Evolutionary conservation across 2,797 vertebrate genomes (phyloP).

Genomic region (Podarcis siculus): DNA sequence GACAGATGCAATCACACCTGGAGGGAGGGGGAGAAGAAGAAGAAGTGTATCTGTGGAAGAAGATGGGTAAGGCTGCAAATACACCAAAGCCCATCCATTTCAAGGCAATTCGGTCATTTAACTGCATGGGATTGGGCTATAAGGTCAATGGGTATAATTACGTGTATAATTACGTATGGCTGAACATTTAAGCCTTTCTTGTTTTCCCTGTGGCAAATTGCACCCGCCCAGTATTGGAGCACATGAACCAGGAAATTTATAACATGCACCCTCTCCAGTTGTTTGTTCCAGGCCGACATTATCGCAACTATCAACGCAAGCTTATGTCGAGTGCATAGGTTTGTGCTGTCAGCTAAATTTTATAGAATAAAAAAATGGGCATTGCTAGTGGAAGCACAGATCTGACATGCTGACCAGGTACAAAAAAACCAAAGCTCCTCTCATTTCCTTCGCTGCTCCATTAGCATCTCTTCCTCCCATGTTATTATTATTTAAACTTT

Average conservation of each 20-base stretch:
- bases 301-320: background rate
- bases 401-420: background rate
- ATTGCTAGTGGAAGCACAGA: background rate
- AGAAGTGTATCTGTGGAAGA: slow-evolving; percentile 35
- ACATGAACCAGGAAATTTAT: background rate
- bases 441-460: background rate
- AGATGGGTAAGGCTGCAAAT: slow-evolving; percentile 8
- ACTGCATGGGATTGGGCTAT: background rate
- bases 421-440: background rate
- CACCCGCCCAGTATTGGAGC: background rate
- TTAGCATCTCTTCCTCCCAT: background rate
- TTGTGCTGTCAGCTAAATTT: background rate
- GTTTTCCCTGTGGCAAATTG: background rate
- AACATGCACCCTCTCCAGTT: background rate
- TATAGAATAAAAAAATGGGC: background rate
- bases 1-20: slow-evolving; percentile 58
- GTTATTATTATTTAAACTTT: background rate
- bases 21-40: background rate
- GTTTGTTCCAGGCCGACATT: background rate
- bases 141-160: background rate
- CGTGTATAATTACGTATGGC: background rate
- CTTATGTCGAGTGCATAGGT: background rate
- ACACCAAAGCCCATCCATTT: background rate
- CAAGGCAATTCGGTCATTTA: background rate
- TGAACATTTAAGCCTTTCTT: background rate